These are phyloP conservation scores for Myrmecobius fasciatus DNA, from an alignment of 2,113 vertebrate genomes.

Conservation along the genomic window DNA sequence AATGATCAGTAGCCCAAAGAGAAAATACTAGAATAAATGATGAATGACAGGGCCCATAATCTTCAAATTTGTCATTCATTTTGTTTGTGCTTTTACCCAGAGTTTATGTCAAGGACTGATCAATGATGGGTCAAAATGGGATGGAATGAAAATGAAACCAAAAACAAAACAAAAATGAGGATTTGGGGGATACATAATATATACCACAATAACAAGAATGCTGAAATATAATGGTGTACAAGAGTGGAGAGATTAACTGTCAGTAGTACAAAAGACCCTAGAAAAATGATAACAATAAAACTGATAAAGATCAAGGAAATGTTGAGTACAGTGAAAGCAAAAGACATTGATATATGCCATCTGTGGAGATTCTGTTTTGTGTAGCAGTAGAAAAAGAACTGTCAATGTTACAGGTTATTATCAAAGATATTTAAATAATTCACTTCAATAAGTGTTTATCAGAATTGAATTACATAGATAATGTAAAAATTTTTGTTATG, in stretches of 20 bases:
- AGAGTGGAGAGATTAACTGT: not conserved
- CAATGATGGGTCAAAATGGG: not conserved
- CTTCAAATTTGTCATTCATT: not conserved
- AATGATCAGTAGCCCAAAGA: not conserved
- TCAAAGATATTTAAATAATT: not conserved
- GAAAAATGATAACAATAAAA: not conserved
- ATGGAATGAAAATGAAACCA: not conserved
- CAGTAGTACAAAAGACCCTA: not conserved
- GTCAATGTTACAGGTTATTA: not conserved
- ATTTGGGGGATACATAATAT: not conserved
- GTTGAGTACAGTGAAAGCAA: not conserved
- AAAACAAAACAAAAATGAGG: not conserved
- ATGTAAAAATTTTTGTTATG: not conserved
- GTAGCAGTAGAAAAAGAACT: no score
- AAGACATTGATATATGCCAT: not conserved
- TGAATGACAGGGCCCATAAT: not conserved
- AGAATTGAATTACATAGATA: not conserved
- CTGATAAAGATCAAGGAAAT: not conserved
- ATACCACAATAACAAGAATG: not conserved
- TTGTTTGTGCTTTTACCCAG: no score
- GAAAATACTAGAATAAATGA: not conserved
- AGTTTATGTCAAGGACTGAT: no score
- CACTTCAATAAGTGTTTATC: not conserved
- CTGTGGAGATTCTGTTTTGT: not conserved
- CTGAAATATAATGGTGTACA: not conserved